Evolutionary conservation across 2,797 vertebrate species (phyloP).

Genomic region (Galago senegalensis): DNA sequence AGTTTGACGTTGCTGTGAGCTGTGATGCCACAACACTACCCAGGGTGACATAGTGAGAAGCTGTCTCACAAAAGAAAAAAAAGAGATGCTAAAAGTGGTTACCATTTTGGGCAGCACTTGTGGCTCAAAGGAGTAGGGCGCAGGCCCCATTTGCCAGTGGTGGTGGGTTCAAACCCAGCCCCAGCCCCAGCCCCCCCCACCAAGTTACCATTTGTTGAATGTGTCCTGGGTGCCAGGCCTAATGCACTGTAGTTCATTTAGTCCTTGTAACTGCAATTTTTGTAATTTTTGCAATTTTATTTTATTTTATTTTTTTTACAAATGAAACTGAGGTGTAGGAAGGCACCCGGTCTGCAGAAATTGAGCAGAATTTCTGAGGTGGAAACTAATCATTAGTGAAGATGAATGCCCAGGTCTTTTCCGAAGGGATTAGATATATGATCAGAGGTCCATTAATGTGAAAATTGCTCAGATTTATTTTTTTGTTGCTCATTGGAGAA

Average conservation of each 20-base stretch:
- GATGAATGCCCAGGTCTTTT: background rate
- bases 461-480: background rate
- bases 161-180: too few species aligned
- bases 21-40: too few species aligned
- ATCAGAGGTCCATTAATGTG: background rate
- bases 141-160: too few species aligned
- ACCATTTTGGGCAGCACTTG: too few species aligned
- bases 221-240: background rate
- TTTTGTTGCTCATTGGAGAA: background rate
- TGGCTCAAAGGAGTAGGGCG: too few species aligned
- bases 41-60: too few species aligned
- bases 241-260: background rate
- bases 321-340: background rate
- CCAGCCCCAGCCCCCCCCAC: too few species aligned
- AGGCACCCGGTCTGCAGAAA: background rate
- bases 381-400: background rate
- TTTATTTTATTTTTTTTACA: background rate
- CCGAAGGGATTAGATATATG: background rate
- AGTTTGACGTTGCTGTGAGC: too few species aligned
- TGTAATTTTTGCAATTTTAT: constrained; percentile 16
- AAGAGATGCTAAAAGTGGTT: background rate
- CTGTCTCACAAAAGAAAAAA: too few species aligned
- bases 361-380: background rate
- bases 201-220: background rate
- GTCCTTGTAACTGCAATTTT: background rate